These are phyloP conservation scores for Ceratosolen fusciceps DNA, from an alignment of 1,140 invertebrate genomes.

Conservation along the genomic window DNA sequence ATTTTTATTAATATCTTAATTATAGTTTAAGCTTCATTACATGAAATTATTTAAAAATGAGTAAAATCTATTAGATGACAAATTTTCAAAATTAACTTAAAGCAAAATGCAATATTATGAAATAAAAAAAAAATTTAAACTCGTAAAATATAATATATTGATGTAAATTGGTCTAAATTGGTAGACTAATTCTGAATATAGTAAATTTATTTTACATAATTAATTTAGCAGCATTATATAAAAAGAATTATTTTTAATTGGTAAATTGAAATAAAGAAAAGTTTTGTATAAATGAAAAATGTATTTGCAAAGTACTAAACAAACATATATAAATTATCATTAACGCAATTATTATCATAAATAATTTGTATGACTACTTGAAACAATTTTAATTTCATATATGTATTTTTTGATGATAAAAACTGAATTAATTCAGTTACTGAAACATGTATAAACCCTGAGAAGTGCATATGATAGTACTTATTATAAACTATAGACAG, in stretches of 20 bases:
- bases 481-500: slow-evolving; percentile 46
- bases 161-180: slow-evolving; percentile 57
- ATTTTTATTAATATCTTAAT: no score
- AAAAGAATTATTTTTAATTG: slow-evolving; percentile 63
- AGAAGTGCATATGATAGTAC: slow-evolving; percentile 36
- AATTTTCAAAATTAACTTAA: no score
- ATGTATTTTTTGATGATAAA: slow-evolving; percentile 28
- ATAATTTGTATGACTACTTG: slow-evolving; percentile 37
- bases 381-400: slow-evolving; percentile 38
- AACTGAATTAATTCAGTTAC: slow-evolving; percentile 28
- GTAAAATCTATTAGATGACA: no score
- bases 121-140: slow-evolving; percentile 15
- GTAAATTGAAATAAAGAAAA: slow-evolving; percentile 11
- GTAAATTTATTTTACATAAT: slow-evolving; percentile 56
- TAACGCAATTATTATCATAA: slow-evolving; percentile 37
- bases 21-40: no score
- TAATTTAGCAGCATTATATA: slow-evolving; percentile 62
- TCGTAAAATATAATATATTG: slow-evolving; percentile 53
- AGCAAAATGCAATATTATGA: not conserved
- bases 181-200: slow-evolving; percentile 57
- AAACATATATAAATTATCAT: slow-evolving; percentile 40
- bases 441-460: slow-evolving; percentile 35
- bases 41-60: no score
- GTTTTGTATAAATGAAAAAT: slow-evolving; percentile 52
- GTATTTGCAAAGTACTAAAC: slow-evolving; percentile 56